These are phyloP conservation scores for Danio tinwini DNA, from an alignment of 2,797 vertebrate genomes.

Conservation along the genomic window DNA sequence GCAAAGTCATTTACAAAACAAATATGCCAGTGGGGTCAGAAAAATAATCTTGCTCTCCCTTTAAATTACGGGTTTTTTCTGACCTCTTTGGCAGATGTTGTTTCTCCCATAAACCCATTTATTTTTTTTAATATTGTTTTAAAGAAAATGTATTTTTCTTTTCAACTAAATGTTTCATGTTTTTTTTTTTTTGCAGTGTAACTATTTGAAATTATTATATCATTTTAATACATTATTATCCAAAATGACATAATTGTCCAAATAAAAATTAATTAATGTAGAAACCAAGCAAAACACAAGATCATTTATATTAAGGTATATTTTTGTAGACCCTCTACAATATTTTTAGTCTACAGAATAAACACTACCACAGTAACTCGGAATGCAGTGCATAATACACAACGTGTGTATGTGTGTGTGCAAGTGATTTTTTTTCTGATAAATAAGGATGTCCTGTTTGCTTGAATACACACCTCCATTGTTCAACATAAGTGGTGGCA, in stretches of 20 bases:
- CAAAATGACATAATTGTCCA: background rate
- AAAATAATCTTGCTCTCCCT: background rate
- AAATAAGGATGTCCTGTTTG: slow-evolving; percentile 83
- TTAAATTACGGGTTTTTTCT: background rate
- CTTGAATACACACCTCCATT: slow-evolving; percentile 75
- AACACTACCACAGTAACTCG: background rate
- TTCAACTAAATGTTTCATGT: too few species aligned
- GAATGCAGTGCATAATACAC: background rate
- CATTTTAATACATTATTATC: background rate
- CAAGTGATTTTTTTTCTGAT: slow-evolving; percentile 65
- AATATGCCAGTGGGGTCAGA: background rate
- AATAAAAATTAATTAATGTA: background rate
- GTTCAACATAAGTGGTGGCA: slow-evolving; percentile 73
- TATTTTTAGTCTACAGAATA: background rate
- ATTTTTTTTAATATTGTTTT: too few species aligned
- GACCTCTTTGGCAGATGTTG: background rate
- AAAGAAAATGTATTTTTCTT: too few species aligned
- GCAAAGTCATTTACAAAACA: background rate
- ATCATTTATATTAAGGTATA: background rate
- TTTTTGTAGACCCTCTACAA: background rate
- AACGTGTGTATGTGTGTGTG: slow-evolving; percentile 10
- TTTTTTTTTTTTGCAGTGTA: too few species aligned
- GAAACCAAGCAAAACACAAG: background rate
- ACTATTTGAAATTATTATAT: background rate
- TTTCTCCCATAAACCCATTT: background rate